Conservation (phyloP, 2,113 vertebrate genomes). For the Myocastor coypus region DNA sequence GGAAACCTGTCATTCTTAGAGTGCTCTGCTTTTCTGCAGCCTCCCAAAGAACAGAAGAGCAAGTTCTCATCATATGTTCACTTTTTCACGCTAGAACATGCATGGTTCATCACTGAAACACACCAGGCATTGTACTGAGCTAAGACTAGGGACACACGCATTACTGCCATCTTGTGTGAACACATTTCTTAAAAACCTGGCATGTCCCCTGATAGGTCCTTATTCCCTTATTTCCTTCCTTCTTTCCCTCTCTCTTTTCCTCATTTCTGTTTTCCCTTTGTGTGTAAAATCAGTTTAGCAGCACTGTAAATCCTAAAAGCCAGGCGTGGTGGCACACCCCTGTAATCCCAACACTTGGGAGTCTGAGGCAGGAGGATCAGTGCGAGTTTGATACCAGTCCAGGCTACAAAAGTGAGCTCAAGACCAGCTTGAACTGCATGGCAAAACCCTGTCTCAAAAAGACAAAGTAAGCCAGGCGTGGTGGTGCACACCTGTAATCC, state of each 20-base stretch:
- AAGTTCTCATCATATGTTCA: neutral
- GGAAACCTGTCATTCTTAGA: constrained; percentile 18
- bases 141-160: neutral
- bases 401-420: no score
- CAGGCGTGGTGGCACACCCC: no score
- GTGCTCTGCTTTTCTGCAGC: constrained; percentile 46
- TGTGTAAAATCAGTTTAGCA: neutral
- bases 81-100: neutral
- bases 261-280: neutral
- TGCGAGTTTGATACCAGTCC: no score
- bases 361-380: no score
- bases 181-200: neutral
- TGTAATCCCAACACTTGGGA: no score
- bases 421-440: no score
- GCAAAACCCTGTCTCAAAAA: no score
- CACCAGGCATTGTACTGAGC: neutral
- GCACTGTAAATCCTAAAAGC: neutral
- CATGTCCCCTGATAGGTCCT: neutral
- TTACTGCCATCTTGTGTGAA: neutral
- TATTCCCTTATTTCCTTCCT: no score
- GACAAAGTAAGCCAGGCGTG: no score
- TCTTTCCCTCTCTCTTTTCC: neutral
- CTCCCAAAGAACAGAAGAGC: constrained; percentile 13
- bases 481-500: no score
- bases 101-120: neutral